Conservation (phyloP, 2,113 vertebrate genomes). For the Coturnix japonica region DNA sequence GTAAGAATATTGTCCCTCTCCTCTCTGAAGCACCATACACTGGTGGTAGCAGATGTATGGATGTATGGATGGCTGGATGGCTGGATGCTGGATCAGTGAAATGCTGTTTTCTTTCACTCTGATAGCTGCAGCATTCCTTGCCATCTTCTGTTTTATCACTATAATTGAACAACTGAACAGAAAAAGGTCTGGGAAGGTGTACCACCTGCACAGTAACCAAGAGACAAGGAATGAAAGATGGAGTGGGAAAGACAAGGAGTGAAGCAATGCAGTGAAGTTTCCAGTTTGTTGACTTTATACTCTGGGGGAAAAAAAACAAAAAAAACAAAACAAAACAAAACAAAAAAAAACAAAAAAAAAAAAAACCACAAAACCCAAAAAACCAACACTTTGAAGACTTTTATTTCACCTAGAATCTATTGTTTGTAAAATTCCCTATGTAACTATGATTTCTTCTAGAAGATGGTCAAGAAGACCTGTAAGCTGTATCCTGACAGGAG, state of each 20-base stretch:
- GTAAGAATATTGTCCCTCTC: not conserved
- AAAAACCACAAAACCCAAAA: no score
- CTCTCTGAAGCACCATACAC: not conserved
- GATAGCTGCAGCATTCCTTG: not conserved
- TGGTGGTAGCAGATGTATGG: not conserved
- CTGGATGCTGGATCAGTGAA: conserved; percentile 27
- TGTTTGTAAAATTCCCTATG: conserved; percentile 1
- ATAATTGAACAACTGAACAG: not conserved
- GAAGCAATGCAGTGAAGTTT: not conserved
- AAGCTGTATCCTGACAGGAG: conserved; percentile 25
- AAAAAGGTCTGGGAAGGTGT: not conserved
- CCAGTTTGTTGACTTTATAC: not conserved
- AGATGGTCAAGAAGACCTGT: not conserved
- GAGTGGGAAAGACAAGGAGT: not conserved
- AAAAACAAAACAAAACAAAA: no score
- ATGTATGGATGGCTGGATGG: not conserved
- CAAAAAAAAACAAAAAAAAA: no score
- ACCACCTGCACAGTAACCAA: not conserved
- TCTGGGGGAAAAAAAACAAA: not conserved
- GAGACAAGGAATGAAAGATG: no score
- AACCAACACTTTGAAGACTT: not conserved
- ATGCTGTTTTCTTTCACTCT: not conserved
- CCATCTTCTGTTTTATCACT: not conserved
- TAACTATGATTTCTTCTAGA: conserved; percentile 22
- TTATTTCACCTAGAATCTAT: not conserved